Evolutionary conservation across 2,113 vertebrate species (phyloP), one percentile per base, ranked within the genome.

Genomic region (Albula goreensis): DNA sequence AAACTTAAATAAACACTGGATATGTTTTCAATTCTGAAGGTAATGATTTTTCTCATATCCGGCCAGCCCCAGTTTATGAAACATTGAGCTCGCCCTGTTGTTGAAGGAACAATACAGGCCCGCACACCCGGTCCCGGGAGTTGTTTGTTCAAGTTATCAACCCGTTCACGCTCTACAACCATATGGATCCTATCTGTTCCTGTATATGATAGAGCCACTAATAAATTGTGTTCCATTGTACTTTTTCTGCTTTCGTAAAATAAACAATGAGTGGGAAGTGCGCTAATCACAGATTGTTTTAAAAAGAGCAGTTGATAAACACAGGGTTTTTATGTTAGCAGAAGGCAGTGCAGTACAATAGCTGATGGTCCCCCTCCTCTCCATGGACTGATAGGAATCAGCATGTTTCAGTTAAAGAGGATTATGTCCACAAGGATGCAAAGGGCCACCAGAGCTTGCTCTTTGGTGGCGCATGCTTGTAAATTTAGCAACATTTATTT

Each of bases 41-140:
- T 41, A 85, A 80, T 50, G 60, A 22, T 52, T 1, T 70, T 70
- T 88, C 87, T 87, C 87, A 82, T 78, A 86, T 89, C 87, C 86
- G 83, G 80, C 63, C 49, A 77, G 50, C 83, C 53, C 49, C 53
- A 53, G 53, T 50, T 56, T 63, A 57, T 78, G 74, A 78, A 50
- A 22, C 22, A 80, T 9, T 1, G 25, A 11, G 2, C 50, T 77
- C 52, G 78, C 78, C 19, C 70, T 78, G 80, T 4, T 74, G 31
- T 57, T 31, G 13, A 50, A 60, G 70, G 53, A 88, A 88, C 86
- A 83, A 87, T 86, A 25, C 86, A n/a, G 50, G 19, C 70, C 9
- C 50, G 5, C 77, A 25, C 50, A 22, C 17, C 63, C 22, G 63
- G 17, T 50, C 48, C 22, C 12, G 31, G 53, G 87, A 50, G 4